These are phyloP conservation scores for Chaenodraco wilsoni DNA, from an alignment of 2,797 vertebrate genomes.

Conservation along the genomic window DNA sequence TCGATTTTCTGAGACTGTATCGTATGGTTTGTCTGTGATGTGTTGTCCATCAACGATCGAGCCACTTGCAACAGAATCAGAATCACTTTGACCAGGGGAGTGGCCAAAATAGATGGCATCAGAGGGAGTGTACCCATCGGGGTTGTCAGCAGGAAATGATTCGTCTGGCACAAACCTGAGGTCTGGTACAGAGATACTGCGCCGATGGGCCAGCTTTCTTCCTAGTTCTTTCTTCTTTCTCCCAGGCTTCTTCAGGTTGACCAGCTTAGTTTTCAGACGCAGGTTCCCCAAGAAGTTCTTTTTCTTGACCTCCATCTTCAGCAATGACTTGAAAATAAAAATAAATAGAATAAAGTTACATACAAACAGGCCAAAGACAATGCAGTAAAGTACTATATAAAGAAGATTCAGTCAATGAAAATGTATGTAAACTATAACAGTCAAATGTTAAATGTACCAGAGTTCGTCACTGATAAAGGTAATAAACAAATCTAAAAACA, in stretches of 20 bases:
- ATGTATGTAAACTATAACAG: background rate
- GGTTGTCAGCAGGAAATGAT: conserved; percentile 4
- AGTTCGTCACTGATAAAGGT: background rate
- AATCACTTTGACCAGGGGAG: conserved; percentile 59
- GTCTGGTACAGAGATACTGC: conserved; percentile 84
- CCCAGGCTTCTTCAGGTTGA: conserved; percentile 67
- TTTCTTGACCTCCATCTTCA: conserved; percentile 81
- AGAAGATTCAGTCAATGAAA: background rate
- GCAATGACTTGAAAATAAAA: conserved; percentile 18
- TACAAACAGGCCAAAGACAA: background rate
- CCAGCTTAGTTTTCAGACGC: conserved; percentile 70
- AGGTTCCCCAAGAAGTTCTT: conserved; percentile 74
- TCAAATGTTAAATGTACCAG: background rate
- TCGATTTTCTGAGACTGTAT: conserved; percentile 6
- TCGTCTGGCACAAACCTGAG: conserved; percentile 49
- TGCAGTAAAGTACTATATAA: background rate
- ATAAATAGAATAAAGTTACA: background rate
- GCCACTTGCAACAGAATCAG: conserved; percentile 62
- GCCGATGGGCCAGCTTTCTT: conserved; percentile 65
- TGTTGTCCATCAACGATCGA: conserved; percentile 12
- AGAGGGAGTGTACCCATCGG: background rate
- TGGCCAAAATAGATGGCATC: conserved; percentile 41
- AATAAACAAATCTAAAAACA: background rate
- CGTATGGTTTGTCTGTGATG: conserved; percentile 19
- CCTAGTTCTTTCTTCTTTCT: conserved; percentile 56